These are phyloP conservation scores for Orthosia cruda DNA, from an alignment of 2,888 invertebrate genomes.

Conservation along the genomic window DNA sequence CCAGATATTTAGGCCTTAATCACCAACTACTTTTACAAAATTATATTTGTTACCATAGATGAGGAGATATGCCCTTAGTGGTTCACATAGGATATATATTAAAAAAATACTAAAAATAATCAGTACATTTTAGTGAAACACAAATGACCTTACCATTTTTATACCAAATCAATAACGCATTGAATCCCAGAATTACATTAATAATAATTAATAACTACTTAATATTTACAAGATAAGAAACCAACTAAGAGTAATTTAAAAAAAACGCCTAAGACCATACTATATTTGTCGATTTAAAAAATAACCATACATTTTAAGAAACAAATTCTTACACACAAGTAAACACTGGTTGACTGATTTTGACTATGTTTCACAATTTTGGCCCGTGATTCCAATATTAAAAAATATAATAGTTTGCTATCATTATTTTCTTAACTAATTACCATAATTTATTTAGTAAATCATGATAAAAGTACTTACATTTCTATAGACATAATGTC, in stretches of 20 bases:
- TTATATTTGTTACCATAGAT: constrained; percentile 83
- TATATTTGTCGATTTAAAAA: constrained; percentile 62
- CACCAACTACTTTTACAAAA: constrained; percentile 61
- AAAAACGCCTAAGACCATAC: constrained; percentile 69
- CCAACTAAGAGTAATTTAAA: constrained; percentile 69
- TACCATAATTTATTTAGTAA: constrained; percentile 75
- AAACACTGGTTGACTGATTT: constrained; percentile 85
- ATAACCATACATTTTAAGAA: constrained; percentile 69
- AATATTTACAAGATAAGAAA: constrained; percentile 72
- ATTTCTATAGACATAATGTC: constrained; percentile 70
- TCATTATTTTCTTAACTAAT: constrained; percentile 69
- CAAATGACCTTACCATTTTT: constrained; percentile 83
- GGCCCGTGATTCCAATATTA: constrained; percentile 88
- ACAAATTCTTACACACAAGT: constrained; percentile 67
- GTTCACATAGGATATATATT: constrained; percentile 87
- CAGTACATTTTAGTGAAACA: constrained; percentile 90
- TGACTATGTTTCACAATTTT: constrained; percentile 90
- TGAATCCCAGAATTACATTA: constrained; percentile 77
- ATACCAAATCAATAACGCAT: constrained; percentile 81
- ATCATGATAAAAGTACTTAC: constrained; percentile 81
- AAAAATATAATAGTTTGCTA: constrained; percentile 77
- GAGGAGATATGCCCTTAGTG: constrained; percentile 86
- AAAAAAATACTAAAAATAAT: constrained; percentile 88
- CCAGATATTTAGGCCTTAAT: constrained; percentile 69
- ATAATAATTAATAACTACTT: constrained; percentile 65